Percentiles rank a stretch among this genome's conserved stretches.
Conservation (phyloP, 2,797 vertebrate species). For the Enteromius afrohamiltoni region DNA sequence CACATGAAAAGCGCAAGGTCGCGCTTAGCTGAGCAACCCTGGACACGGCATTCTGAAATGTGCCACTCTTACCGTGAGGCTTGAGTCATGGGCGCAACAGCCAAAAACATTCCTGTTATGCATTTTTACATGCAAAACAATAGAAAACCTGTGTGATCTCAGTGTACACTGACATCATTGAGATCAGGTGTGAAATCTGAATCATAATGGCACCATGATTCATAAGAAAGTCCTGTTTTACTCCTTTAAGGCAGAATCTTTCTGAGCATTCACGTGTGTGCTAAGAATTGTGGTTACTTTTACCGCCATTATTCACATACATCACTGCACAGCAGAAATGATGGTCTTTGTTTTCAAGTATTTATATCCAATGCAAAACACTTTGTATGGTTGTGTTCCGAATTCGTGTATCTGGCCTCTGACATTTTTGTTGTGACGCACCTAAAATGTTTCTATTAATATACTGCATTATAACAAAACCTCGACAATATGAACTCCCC, state of each 20-base stretch:
- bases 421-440: no score
- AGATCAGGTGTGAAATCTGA: conserved; percentile 1
- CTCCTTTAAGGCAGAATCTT: background rate
- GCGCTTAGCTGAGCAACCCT: no score
- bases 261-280: background rate
- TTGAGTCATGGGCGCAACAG: background rate
- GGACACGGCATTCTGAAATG: background rate
- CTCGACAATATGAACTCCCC: no score
- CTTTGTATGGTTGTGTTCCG: no score
- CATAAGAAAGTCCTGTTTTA: background rate
- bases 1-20: background rate
- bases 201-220: background rate
- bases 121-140: background rate
- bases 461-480: no score
- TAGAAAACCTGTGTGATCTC: background rate
- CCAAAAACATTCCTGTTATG: background rate
- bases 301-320: no score
- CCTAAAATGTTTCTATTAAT: no score
- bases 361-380: no score
- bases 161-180: background rate
- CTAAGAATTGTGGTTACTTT: no score
- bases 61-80: background rate
- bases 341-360: no score
- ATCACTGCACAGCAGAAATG: no score
- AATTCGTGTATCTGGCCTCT: no score